A percentile compares a stretch with the other conserved stretches of the same genome.
These are phyloP conservation scores for Gymnocypris eckloni DNA, from an alignment of 2,797 vertebrate genomes.

Conservation along the genomic window DNA sequence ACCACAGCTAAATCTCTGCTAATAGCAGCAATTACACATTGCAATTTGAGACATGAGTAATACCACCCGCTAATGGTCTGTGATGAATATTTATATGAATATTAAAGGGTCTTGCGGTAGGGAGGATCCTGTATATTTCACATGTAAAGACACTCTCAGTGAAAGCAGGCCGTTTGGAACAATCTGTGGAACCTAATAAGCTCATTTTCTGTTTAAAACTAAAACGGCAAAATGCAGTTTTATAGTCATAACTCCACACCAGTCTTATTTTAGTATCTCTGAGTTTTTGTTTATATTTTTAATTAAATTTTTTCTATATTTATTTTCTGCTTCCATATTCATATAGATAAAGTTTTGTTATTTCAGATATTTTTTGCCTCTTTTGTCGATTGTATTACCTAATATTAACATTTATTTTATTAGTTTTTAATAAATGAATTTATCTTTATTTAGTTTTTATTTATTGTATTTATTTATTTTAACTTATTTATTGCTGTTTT, in stretches of 20 bases:
- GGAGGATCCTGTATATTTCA: conserved; percentile 26
- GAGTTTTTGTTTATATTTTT: not conserved
- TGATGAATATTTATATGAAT: conserved; percentile 50
- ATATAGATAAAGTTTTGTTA: not conserved
- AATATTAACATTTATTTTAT: not conserved
- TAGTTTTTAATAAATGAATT: no score
- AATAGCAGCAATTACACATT: conserved; percentile 50
- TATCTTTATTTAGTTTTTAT: not conserved
- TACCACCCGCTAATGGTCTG: conserved; percentile 39
- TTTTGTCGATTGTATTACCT: not conserved
- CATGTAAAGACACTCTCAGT: conserved; percentile 23
- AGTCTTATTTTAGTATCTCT: not conserved
- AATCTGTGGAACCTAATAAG: not conserved
- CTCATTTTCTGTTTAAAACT: not conserved
- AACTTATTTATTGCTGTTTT: no score
- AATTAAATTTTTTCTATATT: not conserved
- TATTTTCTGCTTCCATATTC: not conserved
- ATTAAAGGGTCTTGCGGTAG: conserved; percentile 31
- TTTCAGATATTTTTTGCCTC: not conserved
- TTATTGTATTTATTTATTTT: no score
- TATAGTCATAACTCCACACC: not conserved
- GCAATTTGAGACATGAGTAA: conserved; percentile 47
- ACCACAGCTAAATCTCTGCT: conserved; percentile 27
- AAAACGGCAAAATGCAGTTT: not conserved
- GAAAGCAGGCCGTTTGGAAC: conserved; percentile 5